These are phyloP conservation scores for Cheilosia pagana DNA, from an alignment of 2,888 invertebrate species.

Conservation along the genomic window DNA sequence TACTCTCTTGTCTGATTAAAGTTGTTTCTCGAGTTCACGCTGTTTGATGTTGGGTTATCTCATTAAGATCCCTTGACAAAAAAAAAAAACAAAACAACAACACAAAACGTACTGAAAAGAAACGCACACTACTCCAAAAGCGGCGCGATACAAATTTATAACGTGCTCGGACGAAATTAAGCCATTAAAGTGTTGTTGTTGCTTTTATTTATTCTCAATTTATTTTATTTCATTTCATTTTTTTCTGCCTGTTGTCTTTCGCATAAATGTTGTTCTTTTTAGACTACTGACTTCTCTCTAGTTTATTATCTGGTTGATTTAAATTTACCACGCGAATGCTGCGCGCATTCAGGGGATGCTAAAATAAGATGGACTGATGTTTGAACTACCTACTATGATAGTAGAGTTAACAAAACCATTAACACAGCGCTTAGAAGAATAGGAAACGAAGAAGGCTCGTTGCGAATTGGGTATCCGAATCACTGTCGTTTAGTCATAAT, in stretches of 20 bases:
- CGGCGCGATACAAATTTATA: conserved; percentile 67
- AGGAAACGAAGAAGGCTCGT: neutral
- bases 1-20: conserved; percentile 63
- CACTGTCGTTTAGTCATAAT: conserved; percentile 27
- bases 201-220: conserved; percentile 46
- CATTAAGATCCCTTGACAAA: conserved; percentile 62
- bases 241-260: conserved; percentile 23
- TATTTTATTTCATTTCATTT: conserved; percentile 2
- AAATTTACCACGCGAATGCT: conserved; percentile 21
- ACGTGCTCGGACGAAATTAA: conserved; percentile 66
- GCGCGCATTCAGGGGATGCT: neutral
- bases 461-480: conserved; percentile 23
- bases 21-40: conserved; percentile 67
- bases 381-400: neutral
- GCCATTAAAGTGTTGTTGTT: conserved; percentile 70
- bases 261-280: conserved; percentile 32
- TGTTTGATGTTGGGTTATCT: conserved; percentile 68
- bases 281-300: conserved; percentile 45
- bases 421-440: neutral
- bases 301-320: conserved; percentile 15
- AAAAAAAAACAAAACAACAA: conserved; percentile 19
- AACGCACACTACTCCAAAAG: conserved; percentile 40
- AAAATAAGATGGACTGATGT: neutral
- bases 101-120: conserved; percentile 7
- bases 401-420: conserved; percentile 1